A percentile compares a stretch with the other conserved stretches of the same genome.
Conservation (phyloP, 2,888 invertebrate genomes). For the Adelognathus sp. region DNA sequence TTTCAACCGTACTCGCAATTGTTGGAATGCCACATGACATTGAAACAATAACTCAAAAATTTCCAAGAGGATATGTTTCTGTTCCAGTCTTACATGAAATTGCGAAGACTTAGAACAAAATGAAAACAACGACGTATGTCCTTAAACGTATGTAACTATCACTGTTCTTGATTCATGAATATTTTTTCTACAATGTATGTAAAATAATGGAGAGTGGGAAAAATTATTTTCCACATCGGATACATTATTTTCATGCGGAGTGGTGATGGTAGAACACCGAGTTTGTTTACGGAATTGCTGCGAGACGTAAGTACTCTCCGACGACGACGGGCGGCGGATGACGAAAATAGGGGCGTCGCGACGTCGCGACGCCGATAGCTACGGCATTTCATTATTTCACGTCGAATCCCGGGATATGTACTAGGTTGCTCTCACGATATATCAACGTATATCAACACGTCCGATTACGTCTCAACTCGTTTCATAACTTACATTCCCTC, state of each 20-base stretch:
- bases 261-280: slow-evolving; percentile 5
- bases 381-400: slow-evolving; percentile 57
- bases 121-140: too few relatives aligned
- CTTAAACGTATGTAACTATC: too few relatives aligned
- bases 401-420: slow-evolving; percentile 37
- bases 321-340: slow-evolving; percentile 54
- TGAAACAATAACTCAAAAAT: too few relatives aligned
- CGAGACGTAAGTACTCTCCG: slow-evolving; percentile 54
- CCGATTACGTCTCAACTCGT: background rate
- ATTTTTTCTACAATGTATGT: too few relatives aligned
- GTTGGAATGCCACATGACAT: too few relatives aligned
- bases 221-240: background rate
- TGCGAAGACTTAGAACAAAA: too few relatives aligned
- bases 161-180: too few relatives aligned
- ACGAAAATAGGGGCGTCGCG: slow-evolving; percentile 64
- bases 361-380: slow-evolving; percentile 63
- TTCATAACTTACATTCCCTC: too few relatives aligned
- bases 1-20: too few relatives aligned
- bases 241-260: slow-evolving; percentile 30
- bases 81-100: too few relatives aligned
- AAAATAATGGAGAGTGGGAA: slow-evolving; percentile 22
- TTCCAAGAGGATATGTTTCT: too few relatives aligned
- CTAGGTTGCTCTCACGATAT: background rate
- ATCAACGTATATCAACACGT: background rate
- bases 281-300: slow-evolving; percentile 59